Evolutionary conservation across 2,797 vertebrate genomes (phyloP).

Genomic region (Chaunax sp.): DNA sequence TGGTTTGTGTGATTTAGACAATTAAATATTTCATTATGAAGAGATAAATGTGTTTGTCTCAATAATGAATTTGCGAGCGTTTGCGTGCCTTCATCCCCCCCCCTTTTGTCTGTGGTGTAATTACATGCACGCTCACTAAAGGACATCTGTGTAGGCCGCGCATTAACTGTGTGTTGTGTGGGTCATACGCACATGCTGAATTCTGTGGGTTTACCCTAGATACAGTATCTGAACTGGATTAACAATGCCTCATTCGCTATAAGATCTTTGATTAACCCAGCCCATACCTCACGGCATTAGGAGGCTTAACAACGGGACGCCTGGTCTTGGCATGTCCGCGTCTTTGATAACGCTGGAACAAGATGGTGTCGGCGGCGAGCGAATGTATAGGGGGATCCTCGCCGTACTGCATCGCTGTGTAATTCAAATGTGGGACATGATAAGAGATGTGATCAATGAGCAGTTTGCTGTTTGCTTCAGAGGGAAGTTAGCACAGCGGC

Average conservation of each 20-base stretch:
- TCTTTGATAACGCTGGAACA: conserved; percentile 13
- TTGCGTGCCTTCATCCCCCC: neutral
- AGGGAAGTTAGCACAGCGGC: conserved; percentile 25
- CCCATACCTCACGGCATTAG: conserved; percentile 29
- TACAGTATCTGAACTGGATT: conserved; percentile 69
- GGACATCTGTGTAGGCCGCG: conserved; percentile 55
- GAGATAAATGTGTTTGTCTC: conserved; percentile 2
- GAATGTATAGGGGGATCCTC: conserved; percentile 2
- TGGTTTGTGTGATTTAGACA: conserved; percentile 23
- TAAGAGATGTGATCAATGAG: conserved; percentile 46
- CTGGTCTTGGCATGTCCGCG: conserved; percentile 20
- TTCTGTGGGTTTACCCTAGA: conserved; percentile 71
- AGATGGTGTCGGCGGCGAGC: conserved; percentile 3
- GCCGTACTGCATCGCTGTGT: neutral
- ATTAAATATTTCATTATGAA: conserved; percentile 21
- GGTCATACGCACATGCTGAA: conserved; percentile 47
- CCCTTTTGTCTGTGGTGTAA: conserved; percentile 2
- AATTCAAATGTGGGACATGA: conserved; percentile 29
- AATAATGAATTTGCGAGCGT: conserved; percentile 10
- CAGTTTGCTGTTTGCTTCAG: conserved; percentile 27
- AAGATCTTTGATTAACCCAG: conserved; percentile 66
- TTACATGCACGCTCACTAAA: conserved; percentile 3
- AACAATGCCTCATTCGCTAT: conserved; percentile 51
- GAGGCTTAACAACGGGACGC: conserved; percentile 41
- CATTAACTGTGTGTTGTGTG: conserved; percentile 39